Evolutionary conservation across 2,888 invertebrate genomes (phyloP).

Genomic region (Xanthia togata): DNA sequence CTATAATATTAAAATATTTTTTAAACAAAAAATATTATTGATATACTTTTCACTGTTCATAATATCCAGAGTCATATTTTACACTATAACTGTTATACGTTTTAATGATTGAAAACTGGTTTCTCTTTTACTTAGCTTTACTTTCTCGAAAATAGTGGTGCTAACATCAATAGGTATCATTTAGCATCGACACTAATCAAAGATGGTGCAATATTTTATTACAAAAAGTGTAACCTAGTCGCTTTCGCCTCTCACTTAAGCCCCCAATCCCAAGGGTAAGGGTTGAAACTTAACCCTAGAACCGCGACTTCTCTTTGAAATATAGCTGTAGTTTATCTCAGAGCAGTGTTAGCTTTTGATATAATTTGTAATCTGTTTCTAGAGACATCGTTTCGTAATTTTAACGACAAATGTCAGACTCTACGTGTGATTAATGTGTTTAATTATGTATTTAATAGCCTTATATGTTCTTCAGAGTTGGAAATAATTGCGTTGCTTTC

Average conservation of each 20-base stretch:
- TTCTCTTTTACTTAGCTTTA: too few species aligned
- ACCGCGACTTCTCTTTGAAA: slow-evolving; percentile 75
- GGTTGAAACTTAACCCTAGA: slow-evolving; percentile 73
- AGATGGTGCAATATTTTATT: too few species aligned
- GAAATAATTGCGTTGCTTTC: slow-evolving; percentile 19
- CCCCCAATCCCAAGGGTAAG: slow-evolving; percentile 58
- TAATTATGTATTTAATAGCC: slow-evolving; percentile 38
- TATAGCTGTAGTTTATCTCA: slow-evolving; percentile 76
- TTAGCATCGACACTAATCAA: too few species aligned
- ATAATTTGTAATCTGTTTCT: slow-evolving; percentile 72
- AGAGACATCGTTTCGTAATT: slow-evolving; percentile 69
- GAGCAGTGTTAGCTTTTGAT: slow-evolving; percentile 69
- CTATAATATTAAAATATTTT: too few species aligned
- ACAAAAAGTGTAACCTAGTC: neutral
- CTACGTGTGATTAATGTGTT: slow-evolving; percentile 52
- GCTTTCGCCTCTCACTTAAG: slow-evolving; percentile 25
- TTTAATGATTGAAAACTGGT: neutral
- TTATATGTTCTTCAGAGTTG: slow-evolving; percentile 27
- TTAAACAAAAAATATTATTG: too few species aligned
- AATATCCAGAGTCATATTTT: too few species aligned
- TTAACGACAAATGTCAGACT: slow-evolving; percentile 57
- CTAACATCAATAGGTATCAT: too few species aligned
- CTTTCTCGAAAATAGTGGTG: too few species aligned
- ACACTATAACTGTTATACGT: too few species aligned
- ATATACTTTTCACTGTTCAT: too few species aligned